A percentile compares a stretch with the other conserved stretches of the same genome.
These are phyloP conservation scores for Dendroctonus ponderosae DNA, from an alignment of 1,140 invertebrate species.

Conservation along the genomic window DNA sequence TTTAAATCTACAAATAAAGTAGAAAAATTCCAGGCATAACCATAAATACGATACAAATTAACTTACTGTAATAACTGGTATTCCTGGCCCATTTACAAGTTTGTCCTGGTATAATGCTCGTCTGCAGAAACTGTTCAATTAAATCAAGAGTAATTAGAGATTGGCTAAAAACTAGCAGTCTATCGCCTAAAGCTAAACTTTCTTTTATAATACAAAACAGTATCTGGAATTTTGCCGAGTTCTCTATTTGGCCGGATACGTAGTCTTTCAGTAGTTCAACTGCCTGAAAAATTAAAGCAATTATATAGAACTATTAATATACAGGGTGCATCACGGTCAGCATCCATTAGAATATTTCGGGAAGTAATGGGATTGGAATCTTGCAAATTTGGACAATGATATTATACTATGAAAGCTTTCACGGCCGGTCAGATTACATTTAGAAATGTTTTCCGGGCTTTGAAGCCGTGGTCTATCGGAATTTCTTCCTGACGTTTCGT, in stretches of 20 bases:
- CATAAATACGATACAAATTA: background rate
- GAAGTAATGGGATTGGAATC: too few species aligned
- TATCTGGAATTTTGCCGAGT: slow-evolving; percentile 93
- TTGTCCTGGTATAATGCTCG: slow-evolving; percentile 73
- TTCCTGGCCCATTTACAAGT: slow-evolving; percentile 82
- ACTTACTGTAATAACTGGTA: slow-evolving; percentile 86
- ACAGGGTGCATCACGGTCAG: too few species aligned
- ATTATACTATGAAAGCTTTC: too few species aligned
- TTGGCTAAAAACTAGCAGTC: slow-evolving; percentile 95
- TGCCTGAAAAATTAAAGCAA: slow-evolving; percentile 60
- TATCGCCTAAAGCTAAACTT: slow-evolving; percentile 81
- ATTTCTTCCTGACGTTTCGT: too few species aligned
- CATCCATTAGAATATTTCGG: too few species aligned
- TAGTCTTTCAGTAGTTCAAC: slow-evolving; percentile 85
- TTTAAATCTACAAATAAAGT: too few species aligned
- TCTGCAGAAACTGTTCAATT: slow-evolving; percentile 93
- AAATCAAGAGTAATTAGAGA: slow-evolving; percentile 94
- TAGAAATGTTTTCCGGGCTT: too few species aligned
- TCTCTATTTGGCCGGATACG: slow-evolving; percentile 83
- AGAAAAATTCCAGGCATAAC: background rate
- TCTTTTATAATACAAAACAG: slow-evolving; percentile 92
- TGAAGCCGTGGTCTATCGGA: too few species aligned
- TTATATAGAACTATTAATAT: background rate
- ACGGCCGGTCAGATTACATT: too few species aligned
- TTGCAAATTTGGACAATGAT: too few species aligned